These are phyloP conservation scores for Pachyseris speciosa DNA, from an alignment of 64 coral and sea anemone species.

Conservation along the genomic window DNA sequence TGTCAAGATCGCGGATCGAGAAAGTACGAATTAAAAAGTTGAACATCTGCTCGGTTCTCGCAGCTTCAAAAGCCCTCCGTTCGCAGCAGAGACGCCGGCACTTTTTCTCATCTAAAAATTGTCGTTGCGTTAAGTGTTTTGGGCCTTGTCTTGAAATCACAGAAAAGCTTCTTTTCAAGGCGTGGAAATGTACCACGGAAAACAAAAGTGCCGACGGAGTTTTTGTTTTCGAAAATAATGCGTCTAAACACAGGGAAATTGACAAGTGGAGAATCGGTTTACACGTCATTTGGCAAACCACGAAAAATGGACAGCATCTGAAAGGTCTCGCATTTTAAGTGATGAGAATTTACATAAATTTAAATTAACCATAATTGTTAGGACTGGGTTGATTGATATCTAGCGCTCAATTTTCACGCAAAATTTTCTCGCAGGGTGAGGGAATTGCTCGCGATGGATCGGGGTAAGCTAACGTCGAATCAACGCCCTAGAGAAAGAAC, in stretches of 20 bases:
- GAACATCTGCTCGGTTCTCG: constrained; percentile 33
- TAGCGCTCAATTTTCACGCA: constrained; percentile 49
- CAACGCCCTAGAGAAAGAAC: background rate
- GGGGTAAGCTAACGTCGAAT: background rate
- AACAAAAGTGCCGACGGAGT: constrained; percentile 47
- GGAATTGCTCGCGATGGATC: background rate
- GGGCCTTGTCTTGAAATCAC: constrained; percentile 44
- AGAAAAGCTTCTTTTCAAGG: constrained; percentile 58
- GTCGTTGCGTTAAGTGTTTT: constrained; percentile 61
- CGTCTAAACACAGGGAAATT: constrained; percentile 62
- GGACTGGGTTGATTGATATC: constrained; percentile 76
- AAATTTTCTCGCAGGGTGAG: constrained; percentile 28
- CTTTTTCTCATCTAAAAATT: constrained; percentile 28
- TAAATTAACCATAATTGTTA: constrained; percentile 92
- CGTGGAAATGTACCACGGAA: constrained; percentile 30
- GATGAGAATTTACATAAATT: constrained; percentile 92
- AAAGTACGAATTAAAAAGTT: constrained; percentile 18
- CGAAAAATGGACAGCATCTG: constrained; percentile 73
- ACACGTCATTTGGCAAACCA: constrained; percentile 81
- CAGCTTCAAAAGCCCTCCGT: background rate
- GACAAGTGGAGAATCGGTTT: constrained; percentile 80
- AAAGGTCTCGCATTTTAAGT: constrained; percentile 82
- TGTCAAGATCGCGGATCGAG: constrained; percentile 27
- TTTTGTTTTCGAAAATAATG: constrained; percentile 84
- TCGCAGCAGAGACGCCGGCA: background rate